Evolutionary conservation across 2,888 invertebrate genomes (phyloP).

Genomic region (Julus scanicus): DNA sequence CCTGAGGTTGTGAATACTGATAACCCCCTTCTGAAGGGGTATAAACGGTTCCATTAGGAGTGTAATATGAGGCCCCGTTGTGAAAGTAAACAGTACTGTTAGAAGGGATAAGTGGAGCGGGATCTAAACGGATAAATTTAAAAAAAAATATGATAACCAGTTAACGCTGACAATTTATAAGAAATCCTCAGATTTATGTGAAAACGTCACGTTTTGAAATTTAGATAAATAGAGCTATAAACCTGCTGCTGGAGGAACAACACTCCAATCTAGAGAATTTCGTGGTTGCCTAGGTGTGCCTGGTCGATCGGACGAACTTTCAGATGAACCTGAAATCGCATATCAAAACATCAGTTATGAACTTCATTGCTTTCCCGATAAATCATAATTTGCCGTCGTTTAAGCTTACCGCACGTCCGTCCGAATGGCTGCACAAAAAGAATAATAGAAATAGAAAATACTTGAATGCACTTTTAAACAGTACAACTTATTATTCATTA

Average conservation of each 20-base stretch:
- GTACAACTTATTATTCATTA: not conserved
- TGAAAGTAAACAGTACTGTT: slow-evolving; percentile 69
- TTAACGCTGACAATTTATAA: too few relatives aligned
- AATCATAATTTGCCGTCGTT: not conserved
- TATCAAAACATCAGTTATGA: not conserved
- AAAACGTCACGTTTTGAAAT: not conserved
- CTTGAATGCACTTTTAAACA: not conserved
- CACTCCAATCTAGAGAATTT: slow-evolving; percentile 52
- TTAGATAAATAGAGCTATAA: not conserved
- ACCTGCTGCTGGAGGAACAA: slow-evolving; percentile 36
- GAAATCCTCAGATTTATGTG: not conserved
- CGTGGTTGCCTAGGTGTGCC: slow-evolving; percentile 5
- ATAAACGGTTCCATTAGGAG: slow-evolving; percentile 68
- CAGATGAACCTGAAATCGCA: slow-evolving; percentile 44
- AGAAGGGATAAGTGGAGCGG: slow-evolving; percentile 61
- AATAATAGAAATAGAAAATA: slow-evolving; percentile 7
- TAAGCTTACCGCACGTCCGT: slow-evolving; percentile 52
- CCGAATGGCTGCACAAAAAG: slow-evolving; percentile 34
- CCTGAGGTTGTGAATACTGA: slow-evolving; percentile 59
- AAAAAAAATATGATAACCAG: not conserved
- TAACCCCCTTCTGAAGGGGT: slow-evolving; percentile 65
- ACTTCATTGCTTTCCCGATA: too few relatives aligned
- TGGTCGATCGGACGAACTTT: slow-evolving; percentile 5
- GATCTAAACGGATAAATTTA: slow-evolving; percentile 55
- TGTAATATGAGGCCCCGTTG: slow-evolving; percentile 66